Conservation (phyloP, 2,113 vertebrate species). For the Cariama cristata region DNA sequence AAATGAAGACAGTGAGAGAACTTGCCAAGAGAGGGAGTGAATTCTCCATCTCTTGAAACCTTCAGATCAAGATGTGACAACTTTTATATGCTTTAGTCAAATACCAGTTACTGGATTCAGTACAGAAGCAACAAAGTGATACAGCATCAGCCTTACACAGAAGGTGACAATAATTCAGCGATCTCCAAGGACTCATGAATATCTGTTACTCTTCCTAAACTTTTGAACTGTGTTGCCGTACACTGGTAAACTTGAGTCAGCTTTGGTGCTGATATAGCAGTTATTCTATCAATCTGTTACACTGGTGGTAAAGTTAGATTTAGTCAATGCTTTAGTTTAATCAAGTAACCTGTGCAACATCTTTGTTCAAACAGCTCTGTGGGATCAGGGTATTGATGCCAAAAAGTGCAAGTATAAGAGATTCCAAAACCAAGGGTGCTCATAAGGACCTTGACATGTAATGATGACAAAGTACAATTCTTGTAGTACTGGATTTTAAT, state of each 20-base stretch:
- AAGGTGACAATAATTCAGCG: conserved; percentile 26
- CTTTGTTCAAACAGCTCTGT: background rate
- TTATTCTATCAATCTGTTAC: background rate
- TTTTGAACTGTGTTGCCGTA: background rate
- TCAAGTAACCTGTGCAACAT: background rate
- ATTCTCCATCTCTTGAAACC: background rate
- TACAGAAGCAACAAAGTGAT: background rate
- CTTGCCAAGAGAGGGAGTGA: background rate
- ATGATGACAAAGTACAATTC: background rate
- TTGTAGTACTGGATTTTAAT: background rate
- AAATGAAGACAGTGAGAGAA: background rate
- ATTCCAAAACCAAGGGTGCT: background rate
- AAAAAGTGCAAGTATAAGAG: background rate
- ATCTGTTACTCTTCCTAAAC: background rate
- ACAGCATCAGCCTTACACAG: background rate
- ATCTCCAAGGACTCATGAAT: background rate
- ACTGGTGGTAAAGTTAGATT: background rate
- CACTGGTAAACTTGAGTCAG: background rate
- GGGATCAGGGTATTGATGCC: background rate
- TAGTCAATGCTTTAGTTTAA: background rate
- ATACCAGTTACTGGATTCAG: background rate
- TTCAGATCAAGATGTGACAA: background rate
- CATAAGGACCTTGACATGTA: background rate
- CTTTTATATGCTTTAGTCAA: background rate
- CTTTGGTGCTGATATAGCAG: background rate